Conservation (phyloP, 2,888 invertebrate genomes). For the Drosophila multiciliata region DNA sequence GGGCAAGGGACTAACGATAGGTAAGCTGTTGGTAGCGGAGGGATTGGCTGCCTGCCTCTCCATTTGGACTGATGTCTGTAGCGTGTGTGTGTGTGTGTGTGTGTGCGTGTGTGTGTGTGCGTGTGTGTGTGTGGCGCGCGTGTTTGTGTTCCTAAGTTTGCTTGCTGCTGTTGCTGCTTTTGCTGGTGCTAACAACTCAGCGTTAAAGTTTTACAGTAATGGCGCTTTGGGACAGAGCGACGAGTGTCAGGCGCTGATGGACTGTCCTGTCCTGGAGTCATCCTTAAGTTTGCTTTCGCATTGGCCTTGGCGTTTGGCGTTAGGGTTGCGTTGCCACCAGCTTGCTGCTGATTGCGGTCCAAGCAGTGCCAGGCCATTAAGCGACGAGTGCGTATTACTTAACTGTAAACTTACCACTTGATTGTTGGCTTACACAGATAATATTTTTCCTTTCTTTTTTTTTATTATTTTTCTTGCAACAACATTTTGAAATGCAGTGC, state of each 20-base stretch:
- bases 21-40: conserved; percentile 4
- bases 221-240: conserved; percentile 70
- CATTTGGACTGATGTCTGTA: conserved; percentile 40
- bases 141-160: conserved; percentile 77
- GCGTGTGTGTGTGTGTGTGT: conserved; percentile 26
- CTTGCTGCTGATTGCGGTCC: conserved; percentile 39
- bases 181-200: conserved; percentile 68
- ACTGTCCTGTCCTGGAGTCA: conserved; percentile 67
- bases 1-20: conserved; percentile 47
- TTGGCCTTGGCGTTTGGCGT: conserved; percentile 5
- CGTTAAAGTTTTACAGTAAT: conserved; percentile 80
- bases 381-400: conserved; percentile 75
- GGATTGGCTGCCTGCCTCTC: conserved; percentile 21
- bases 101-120: conserved; percentile 15
- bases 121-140: conserved; percentile 52
- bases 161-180: conserved; percentile 59
- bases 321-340: background rate
- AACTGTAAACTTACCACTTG: conserved; percentile 71
- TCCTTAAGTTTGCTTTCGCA: conserved; percentile 1
- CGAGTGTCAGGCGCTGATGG: conserved; percentile 60
- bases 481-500: background rate
- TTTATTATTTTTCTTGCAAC: background rate
- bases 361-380: conserved; percentile 68
- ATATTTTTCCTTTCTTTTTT: background rate
- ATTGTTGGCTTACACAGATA: conserved; percentile 21